Percentiles rank a stretch among this genome's conserved stretches.
Evolutionary conservation across 2,888 invertebrate species (phyloP).

Genomic region (Syrista parreyssii): DNA sequence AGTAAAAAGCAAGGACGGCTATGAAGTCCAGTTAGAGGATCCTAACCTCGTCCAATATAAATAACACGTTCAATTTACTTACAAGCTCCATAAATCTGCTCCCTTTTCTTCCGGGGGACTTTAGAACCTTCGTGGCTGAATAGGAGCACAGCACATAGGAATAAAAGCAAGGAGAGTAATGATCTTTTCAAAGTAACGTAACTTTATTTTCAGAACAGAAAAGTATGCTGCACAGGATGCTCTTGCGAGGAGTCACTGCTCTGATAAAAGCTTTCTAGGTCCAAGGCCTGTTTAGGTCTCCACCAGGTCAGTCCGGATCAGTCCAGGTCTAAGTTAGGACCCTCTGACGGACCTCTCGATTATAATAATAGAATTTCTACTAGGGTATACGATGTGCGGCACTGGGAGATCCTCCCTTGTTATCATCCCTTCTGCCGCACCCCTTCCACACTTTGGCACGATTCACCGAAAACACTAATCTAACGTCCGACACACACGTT

Average conservation of each 20-base stretch:
- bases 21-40: background rate
- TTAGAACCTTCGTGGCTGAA: background rate
- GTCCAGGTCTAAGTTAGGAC: no score
- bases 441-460: background rate
- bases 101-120: background rate
- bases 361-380: no score
- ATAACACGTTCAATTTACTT: background rate
- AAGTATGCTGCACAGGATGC: conserved; percentile 3
- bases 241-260: no score
- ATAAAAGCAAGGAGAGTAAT: conserved; percentile 19
- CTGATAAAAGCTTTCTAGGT: no score
- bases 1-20: no score
- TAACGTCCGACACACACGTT: conserved; percentile 41
- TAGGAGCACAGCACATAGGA: background rate
- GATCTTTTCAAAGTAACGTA: conserved; percentile 41
- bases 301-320: no score
- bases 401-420: no score
- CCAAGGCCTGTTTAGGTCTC: no score
- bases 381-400: no score
- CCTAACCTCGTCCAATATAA: background rate
- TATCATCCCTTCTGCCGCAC: no score
- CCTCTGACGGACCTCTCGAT: no score
- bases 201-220: conserved; percentile 35
- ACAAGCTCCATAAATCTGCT: background rate
- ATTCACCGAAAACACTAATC: conserved; percentile 40